Base-by-base conservation (phyloP, 2,113 vertebrate species). In the Psittacus erithacus region DNA sequence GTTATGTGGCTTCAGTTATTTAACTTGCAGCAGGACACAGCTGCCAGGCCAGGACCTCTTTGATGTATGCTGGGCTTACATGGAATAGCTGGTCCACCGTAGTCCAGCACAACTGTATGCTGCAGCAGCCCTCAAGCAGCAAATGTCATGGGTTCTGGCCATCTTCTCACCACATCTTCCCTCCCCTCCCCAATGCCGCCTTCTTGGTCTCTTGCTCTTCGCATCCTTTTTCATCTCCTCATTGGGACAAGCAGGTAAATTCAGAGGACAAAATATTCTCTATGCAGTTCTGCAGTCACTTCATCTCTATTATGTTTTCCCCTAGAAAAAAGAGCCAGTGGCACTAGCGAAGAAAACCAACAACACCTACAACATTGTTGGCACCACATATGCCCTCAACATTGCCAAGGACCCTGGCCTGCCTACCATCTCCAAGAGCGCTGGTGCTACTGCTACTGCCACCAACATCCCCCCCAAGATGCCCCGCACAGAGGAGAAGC, bases 321-420 rank as follows among this genome's bases (percentile, higher is more conserved):
- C 98, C 50, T 98, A 99, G 99, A 99, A 99, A 96, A 99, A 99
- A 95, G 99, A 99, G 94, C 99, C 99, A 2, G 95, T 99, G 60
- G 98, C 98, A 4, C 97, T 99, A 65, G 98, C 99, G 13, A 99
- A 99, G 98, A 99, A 99, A 98, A 97, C 99, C 68, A 99, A 99
- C 98, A 99, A 99, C 97, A 99, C 99, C 39, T 99, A 99, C 98
- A 99, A 99, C 98, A 99, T 99, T 38, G 99, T 99, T 15, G 99
- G 99, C 62, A 99, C 99, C n/a, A 99, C 99, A 22, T 99, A 99
- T 53, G 98, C 98, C 78, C 99, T 99, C 98, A 99, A 99, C 85
- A 98, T 99, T 24, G 98, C 98, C 59, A 99, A 99, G 98, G 99
- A 99, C 89, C 98, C 99, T 1, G 98, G 98, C 44, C 97, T 99